These are phyloP conservation scores for Habrosyne pyritoides DNA, from an alignment of 2,888 invertebrate species.

Conservation along the genomic window DNA sequence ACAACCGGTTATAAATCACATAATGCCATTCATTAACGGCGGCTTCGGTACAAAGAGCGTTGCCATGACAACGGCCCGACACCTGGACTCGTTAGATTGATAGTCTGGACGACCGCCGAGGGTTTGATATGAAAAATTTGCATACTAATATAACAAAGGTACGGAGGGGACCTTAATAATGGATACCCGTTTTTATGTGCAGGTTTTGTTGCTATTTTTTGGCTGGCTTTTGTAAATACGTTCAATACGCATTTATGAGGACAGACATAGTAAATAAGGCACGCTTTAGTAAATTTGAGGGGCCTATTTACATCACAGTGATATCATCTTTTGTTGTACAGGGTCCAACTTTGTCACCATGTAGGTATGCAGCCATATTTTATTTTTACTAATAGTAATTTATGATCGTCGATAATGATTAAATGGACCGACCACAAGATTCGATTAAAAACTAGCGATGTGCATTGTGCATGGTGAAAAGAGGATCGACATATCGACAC, in stretches of 20 bases:
- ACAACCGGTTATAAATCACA: constrained; percentile 25
- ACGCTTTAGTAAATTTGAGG: background rate
- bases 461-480: constrained; percentile 22
- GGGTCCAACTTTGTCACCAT: no score
- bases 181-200: constrained; percentile 41
- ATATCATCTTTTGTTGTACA: background rate
- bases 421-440: constrained; percentile 11
- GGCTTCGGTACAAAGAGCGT: constrained; percentile 44
- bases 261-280: background rate
- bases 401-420: background rate
- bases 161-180: constrained; percentile 46
- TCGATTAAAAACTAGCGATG: constrained; percentile 24
- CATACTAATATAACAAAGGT: constrained; percentile 64
- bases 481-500: constrained; percentile 36
- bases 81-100: constrained; percentile 63
- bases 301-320: background rate
- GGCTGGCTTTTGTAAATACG: background rate
- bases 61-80: constrained; percentile 56
- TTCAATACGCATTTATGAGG: background rate
- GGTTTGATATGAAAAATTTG: constrained; percentile 65
- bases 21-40: constrained; percentile 16
- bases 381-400: background rate
- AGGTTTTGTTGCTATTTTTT: constrained; percentile 9
- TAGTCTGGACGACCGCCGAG: constrained; percentile 48
- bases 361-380: no score